These are phyloP conservation scores for Cirrhinus mrigala DNA, from an alignment of 2,797 vertebrate genomes.

Conservation along the genomic window DNA sequence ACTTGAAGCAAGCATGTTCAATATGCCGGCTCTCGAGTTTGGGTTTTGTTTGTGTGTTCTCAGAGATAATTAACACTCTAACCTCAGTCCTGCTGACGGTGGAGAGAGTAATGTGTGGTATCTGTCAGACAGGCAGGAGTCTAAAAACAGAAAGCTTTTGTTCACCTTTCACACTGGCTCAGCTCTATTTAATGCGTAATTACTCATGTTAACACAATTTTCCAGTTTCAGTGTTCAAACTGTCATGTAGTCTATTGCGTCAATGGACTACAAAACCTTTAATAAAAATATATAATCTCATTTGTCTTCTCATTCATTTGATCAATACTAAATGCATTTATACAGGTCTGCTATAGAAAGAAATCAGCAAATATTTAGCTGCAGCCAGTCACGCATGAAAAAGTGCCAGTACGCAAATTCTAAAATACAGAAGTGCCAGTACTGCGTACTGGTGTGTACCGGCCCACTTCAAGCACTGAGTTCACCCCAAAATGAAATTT, in stretches of 20 bases:
- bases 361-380: background rate
- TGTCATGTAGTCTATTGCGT: background rate
- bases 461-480: too few species aligned
- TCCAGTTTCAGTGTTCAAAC: background rate
- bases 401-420: too few species aligned
- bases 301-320: background rate
- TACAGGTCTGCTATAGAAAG: background rate
- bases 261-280: background rate
- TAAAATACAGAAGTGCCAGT: too few species aligned
- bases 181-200: background rate
- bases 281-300: background rate
- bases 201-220: conserved; percentile 6
- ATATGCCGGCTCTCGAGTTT: background rate
- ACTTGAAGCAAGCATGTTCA: background rate
- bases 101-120: conserved; percentile 22
- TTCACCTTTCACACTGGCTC: conserved; percentile 15
- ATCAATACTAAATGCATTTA: background rate
- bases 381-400: background rate
- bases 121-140: conserved; percentile 14
- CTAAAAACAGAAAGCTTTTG: conserved; percentile 25
- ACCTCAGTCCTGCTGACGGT: conserved; percentile 6
- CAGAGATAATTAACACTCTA: conserved; percentile 4
- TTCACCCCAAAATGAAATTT: too few species aligned
- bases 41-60: conserved; percentile 24
- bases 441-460: too few species aligned